phyloP scores from a whole-genome alignment of 2,113 vertebrate species.

The Burhinus oedicnemus region DNA sequence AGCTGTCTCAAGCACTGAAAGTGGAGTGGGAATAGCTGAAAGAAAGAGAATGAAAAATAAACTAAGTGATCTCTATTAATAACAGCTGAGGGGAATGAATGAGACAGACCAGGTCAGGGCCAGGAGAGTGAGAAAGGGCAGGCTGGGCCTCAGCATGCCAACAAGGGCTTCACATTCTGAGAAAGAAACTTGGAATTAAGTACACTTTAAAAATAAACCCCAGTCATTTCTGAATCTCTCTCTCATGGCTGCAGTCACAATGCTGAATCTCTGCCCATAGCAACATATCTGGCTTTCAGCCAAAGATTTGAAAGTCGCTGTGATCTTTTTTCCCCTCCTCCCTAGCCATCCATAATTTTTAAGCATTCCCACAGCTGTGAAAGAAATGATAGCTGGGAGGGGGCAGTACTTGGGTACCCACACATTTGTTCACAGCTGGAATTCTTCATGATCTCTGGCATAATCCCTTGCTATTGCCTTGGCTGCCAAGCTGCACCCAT shows the following conservation, averaged over 20 bases:
- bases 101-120: not conserved
- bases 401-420: not conserved
- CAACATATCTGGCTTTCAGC: not conserved
- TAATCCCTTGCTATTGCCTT: not conserved
- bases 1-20: not conserved
- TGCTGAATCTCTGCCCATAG: not conserved
- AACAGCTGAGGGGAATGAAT: not conserved
- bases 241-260: not conserved
- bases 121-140: not conserved
- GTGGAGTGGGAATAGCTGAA: not conserved
- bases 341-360: not conserved
- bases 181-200: slow-evolving; percentile 24
- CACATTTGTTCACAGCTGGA: slow-evolving; percentile 41
- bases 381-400: not conserved
- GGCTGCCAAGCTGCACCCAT: not conserved
- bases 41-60: slow-evolving; percentile 25
- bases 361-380: slow-evolving; percentile 56
- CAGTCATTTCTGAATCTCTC: not conserved
- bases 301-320: slow-evolving; percentile 35
- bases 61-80: not conserved
- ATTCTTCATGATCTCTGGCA: slow-evolving; percentile 10
- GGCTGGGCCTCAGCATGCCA: not conserved
- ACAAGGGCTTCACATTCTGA: not conserved
- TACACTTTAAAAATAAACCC: slow-evolving; percentile 38
- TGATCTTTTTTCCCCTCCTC: not conserved